Conservation (phyloP, 2,113 vertebrate species). For the Neodon shergylaensis region DNA sequence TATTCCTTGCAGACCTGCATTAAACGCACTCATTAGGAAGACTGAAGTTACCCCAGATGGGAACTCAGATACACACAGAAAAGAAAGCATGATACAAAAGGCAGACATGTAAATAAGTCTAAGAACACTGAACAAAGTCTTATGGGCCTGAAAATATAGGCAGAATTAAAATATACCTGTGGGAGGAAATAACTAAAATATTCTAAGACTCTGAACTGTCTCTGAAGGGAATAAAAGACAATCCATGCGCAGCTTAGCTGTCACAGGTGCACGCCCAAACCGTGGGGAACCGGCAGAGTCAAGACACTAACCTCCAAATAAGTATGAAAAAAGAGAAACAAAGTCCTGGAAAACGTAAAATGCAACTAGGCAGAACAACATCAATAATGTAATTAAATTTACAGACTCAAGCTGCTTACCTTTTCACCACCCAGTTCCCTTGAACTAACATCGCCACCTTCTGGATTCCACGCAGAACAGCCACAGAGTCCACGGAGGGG, state of each 20-base stretch:
- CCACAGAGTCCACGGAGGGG: conserved; percentile 91
- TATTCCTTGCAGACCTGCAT: neutral
- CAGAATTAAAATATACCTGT: neutral
- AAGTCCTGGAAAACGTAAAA: neutral
- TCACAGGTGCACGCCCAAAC: neutral
- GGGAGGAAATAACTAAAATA: neutral
- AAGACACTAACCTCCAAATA: neutral
- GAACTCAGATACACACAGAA: neutral
- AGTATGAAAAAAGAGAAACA: neutral
- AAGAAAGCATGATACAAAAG: neutral
- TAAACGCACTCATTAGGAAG: neutral
- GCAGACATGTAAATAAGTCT: neutral
- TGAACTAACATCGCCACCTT: conserved; percentile 99
- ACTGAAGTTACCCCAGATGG: neutral
- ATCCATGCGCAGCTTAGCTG: neutral
- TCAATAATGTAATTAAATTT: neutral
- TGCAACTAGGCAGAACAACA: neutral
- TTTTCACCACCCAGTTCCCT: conserved; percentile 99
- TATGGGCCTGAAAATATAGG: neutral
- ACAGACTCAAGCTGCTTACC: conserved; percentile 82
- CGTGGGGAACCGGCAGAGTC: neutral
- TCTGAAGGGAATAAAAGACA: neutral
- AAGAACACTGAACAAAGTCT: neutral
- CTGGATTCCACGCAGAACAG: conserved; percentile 96
- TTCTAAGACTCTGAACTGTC: neutral